Evolutionary conservation across 2,113 vertebrate genomes (phyloP).

Genomic region (Callorhinus ursinus): DNA sequence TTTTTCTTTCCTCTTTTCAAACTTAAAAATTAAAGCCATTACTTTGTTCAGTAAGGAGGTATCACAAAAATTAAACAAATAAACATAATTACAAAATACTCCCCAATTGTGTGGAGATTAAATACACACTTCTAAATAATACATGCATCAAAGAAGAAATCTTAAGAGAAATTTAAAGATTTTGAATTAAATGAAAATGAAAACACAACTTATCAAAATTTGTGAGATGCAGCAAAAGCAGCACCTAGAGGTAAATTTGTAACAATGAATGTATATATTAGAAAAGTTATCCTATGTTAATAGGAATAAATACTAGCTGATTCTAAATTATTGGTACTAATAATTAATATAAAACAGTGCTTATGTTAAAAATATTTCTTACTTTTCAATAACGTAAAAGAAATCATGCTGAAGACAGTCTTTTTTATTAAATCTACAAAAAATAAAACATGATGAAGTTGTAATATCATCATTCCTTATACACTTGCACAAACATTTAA

Average conservation of each 20-base stretch:
- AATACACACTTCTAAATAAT: not conserved
- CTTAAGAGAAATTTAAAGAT: not conserved
- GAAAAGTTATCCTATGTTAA: not conserved
- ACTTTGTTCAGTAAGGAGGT: not conserved
- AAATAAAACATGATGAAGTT: slow-evolving; percentile 53
- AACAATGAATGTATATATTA: not conserved
- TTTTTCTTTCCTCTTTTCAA: slow-evolving; percentile 23
- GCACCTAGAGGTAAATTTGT: not conserved
- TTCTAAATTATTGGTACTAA: not conserved
- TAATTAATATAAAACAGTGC: not conserved
- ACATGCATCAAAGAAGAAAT: not conserved
- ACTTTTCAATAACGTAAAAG: slow-evolving; percentile 73
- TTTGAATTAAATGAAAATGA: not conserved
- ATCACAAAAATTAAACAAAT: not conserved
- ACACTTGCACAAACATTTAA: slow-evolving; percentile 14
- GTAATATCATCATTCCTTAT: not conserved
- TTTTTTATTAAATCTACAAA: slow-evolving; percentile 52
- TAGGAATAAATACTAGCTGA: not conserved
- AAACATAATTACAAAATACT: not conserved
- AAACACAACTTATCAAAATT: slow-evolving; percentile 7
- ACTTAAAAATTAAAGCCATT: slow-evolving; percentile 9
- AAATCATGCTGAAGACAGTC: slow-evolving; percentile 18
- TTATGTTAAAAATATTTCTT: slow-evolving; percentile 64
- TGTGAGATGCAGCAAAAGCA: not conserved
- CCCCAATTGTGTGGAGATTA: not conserved